phyloP scores from a whole-genome alignment of 1,140 invertebrate species.

The Trachymyrmex cornetzi region DNA sequence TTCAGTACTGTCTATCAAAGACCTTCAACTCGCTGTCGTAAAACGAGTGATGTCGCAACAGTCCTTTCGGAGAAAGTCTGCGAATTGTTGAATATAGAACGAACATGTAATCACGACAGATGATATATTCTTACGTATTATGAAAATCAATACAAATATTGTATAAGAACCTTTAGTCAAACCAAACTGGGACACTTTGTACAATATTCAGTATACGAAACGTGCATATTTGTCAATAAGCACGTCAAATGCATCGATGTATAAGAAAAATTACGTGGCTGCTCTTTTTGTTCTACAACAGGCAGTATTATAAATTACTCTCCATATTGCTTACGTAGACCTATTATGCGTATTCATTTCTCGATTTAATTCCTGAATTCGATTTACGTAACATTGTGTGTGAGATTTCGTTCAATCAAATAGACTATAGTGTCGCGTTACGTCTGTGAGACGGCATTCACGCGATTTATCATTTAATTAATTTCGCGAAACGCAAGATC shows the following conservation, averaged over 20 bases:
- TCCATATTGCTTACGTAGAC: not conserved
- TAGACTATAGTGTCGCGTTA: slow-evolving; percentile 22
- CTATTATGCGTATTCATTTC: slow-evolving; percentile 48
- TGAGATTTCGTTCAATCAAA: slow-evolving; percentile 33
- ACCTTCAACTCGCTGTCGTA: not conserved
- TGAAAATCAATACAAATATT: slow-evolving; percentile 15
- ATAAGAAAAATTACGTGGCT: slow-evolving; percentile 9
- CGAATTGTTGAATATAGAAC: not conserved
- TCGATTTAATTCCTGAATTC: slow-evolving; percentile 34
- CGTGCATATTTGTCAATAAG: too few relatives aligned
- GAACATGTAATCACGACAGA: not conserved
- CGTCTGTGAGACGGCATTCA: not conserved
- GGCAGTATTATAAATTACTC: slow-evolving; percentile 14
- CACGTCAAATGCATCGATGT: slow-evolving; percentile 3
- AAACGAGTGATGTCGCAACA: not conserved
- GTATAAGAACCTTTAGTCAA: not conserved
- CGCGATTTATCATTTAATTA: slow-evolving; percentile 36
- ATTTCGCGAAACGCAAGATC: not conserved
- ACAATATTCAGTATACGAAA: slow-evolving; percentile 10
- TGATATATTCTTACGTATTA: not conserved
- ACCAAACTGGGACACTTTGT: not conserved
- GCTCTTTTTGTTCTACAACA: slow-evolving; percentile 1
- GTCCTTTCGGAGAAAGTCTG: slow-evolving; percentile 20
- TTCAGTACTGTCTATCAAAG: not conserved
- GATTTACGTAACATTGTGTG: slow-evolving; percentile 46